A percentile compares a stretch with the other conserved stretches of the same genome.
These are phyloP conservation scores for Myiotriccus ornatus DNA, from an alignment of 2,797 vertebrate genomes.

Conservation along the genomic window DNA sequence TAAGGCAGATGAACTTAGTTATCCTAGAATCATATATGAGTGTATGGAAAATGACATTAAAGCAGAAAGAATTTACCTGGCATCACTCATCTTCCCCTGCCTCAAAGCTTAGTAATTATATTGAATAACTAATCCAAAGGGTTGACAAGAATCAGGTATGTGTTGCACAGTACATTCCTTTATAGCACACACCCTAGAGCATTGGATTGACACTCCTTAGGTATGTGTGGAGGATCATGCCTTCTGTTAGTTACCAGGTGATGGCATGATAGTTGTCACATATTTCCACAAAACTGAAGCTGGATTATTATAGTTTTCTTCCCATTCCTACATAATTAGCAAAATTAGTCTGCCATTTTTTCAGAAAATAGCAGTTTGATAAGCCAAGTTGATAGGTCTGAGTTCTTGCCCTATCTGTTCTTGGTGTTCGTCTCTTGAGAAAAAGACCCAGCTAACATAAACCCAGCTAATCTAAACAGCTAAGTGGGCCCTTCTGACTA, in stretches of 20 bases:
- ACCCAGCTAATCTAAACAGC: too few species aligned
- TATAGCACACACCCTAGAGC: background rate
- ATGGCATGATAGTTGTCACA: background rate
- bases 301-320: background rate
- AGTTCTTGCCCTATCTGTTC: background rate
- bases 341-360: background rate
- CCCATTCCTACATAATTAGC: background rate
- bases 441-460: background rate
- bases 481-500: background rate
- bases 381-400: background rate
- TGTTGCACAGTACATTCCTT: background rate
- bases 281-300: background rate
- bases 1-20: background rate
- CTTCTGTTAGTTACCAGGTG: background rate
- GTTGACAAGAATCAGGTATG: background rate
- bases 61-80: background rate
- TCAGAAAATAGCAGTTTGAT: background rate
- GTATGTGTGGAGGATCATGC: background rate
- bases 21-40: background rate
- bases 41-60: background rate
- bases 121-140: background rate
- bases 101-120: background rate
- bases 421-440: background rate
- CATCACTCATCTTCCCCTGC: background rate
- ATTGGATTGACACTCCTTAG: background rate